Evolutionary conservation across 2,888 invertebrate species (phyloP), one percentile per base, ranked within the genome.

Genomic region (Troides oblongomaculatus): DNA sequence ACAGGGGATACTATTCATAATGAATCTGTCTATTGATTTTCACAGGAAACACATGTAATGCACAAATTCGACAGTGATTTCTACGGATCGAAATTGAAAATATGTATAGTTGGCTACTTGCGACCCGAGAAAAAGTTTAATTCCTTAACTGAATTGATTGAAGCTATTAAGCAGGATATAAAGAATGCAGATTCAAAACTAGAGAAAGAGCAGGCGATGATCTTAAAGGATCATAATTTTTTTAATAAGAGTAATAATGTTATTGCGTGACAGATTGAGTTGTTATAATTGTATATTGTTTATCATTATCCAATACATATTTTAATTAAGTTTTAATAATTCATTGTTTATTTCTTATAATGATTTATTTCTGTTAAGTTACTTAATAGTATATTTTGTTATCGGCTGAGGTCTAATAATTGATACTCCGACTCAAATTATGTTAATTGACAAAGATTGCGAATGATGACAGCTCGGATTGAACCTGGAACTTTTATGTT

Each of bases 11-110:
- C 46, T 46, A 46, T 46, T 10, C 10, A 46, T 46, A 46, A 50
- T 17, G 18, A 50, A 57, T 21, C 8, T 23, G 23, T 58, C 21
- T 14, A 1, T 23, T 50, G 57, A 56, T 68, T 57, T 61, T 93
- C 93, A 67, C 89, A 97, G 97, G 99, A 99, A 93, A 97, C 98
- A 0, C 98, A 99, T 83, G 95, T 99, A 63, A 90, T 99, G 74
- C 96, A 99, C 80, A 89, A 95, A 72, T 99, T 97, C 82, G 93
- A 95, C 43, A 82, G 93, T 60, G 99, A 99, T 87, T 97, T 99
- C 79, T 99, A 99, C 89, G 98, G 96, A 0, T 93, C 95, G 61
- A 83, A 91, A 70, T 88, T 99, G 73, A 96, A 96, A 89, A 94
- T 98, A 36, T 95, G 95, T 72, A 94, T 99, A 71, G 84, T 96